phyloP scores from a whole-genome alignment of 1,140 invertebrate genomes.

The Melitaea cinxia region DNA sequence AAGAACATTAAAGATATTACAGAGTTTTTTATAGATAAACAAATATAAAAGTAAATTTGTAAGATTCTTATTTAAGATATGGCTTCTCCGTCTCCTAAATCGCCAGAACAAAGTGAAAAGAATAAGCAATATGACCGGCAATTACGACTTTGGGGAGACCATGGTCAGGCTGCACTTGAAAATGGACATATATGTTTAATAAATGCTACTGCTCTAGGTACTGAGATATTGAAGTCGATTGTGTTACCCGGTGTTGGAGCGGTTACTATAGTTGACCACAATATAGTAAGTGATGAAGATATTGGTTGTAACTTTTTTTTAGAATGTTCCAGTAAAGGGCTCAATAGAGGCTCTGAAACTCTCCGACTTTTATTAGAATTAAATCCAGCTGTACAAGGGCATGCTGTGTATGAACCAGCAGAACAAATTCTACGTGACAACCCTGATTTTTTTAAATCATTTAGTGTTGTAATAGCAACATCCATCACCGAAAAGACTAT shows the following conservation, averaged over 20 bases:
- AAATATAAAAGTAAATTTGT: neutral
- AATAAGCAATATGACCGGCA: slow-evolving; percentile 94
- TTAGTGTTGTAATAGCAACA: slow-evolving; percentile 94
- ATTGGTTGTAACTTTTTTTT: slow-evolving; percentile 97
- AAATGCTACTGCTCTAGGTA: slow-evolving; percentile 96
- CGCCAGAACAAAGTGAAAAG: slow-evolving; percentile 90
- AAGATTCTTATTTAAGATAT: slow-evolving; percentile 59
- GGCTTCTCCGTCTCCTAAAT: slow-evolving; percentile 90
- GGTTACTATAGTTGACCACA: slow-evolving; percentile 97
- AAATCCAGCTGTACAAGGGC: slow-evolving; percentile 96
- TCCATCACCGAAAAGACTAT: slow-evolving; percentile 91
- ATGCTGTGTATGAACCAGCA: slow-evolving; percentile 94
- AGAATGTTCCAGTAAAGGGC: slow-evolving; percentile 89
- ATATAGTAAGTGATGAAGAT: slow-evolving; percentile 93
- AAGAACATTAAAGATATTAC: neutral
- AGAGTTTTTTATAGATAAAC: no score
- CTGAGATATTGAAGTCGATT: slow-evolving; percentile 97
- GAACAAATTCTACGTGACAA: slow-evolving; percentile 93
- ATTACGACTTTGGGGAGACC: slow-evolving; percentile 97
- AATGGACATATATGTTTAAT: slow-evolving; percentile 95
- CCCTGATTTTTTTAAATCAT: slow-evolving; percentile 94
- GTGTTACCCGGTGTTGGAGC: slow-evolving; percentile 97
- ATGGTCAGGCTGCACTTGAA: slow-evolving; percentile 95
- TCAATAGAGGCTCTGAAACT: slow-evolving; percentile 91
- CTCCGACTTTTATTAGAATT: slow-evolving; percentile 93